These are phyloP conservation scores for Girardinus metallicus DNA, from an alignment of 2,797 vertebrate species.

Conservation along the genomic window DNA sequence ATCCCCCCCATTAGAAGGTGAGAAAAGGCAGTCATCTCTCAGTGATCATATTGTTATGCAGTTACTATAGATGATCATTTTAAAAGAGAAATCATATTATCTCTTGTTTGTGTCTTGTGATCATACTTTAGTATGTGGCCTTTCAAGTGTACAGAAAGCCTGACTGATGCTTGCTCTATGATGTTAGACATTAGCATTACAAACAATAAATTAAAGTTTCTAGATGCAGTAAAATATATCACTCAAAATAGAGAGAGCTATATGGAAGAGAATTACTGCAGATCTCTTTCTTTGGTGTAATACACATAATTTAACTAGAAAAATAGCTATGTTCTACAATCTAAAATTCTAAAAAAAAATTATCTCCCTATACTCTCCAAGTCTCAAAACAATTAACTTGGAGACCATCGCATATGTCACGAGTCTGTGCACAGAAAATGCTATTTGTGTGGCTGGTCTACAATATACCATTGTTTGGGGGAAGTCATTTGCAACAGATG, in stretches of 20 bases:
- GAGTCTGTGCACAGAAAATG: conserved; percentile 19
- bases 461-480: conserved; percentile 46
- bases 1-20: neutral
- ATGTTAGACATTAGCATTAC: conserved; percentile 20
- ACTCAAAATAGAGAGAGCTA: neutral
- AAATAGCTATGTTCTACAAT: neutral
- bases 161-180: conserved; percentile 23
- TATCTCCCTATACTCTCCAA: conserved; percentile 15
- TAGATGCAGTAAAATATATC: conserved; percentile 7
- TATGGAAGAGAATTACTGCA: neutral
- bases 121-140: neutral
- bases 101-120: neutral
- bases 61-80: neutral
- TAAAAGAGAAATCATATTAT: neutral
- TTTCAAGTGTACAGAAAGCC: conserved; percentile 2
- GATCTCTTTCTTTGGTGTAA: neutral
- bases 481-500: conserved; percentile 59
- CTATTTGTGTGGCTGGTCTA: conserved; percentile 31
- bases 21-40: neutral
- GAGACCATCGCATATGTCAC: conserved; percentile 1
- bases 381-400: conserved; percentile 23
- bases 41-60: neutral
- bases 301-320: neutral
- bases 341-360: conserved; percentile 23
- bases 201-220: conserved; percentile 4